phyloP scores from a whole-genome alignment of 2,797 vertebrate genomes.

The Myioborus miniatus region DNA sequence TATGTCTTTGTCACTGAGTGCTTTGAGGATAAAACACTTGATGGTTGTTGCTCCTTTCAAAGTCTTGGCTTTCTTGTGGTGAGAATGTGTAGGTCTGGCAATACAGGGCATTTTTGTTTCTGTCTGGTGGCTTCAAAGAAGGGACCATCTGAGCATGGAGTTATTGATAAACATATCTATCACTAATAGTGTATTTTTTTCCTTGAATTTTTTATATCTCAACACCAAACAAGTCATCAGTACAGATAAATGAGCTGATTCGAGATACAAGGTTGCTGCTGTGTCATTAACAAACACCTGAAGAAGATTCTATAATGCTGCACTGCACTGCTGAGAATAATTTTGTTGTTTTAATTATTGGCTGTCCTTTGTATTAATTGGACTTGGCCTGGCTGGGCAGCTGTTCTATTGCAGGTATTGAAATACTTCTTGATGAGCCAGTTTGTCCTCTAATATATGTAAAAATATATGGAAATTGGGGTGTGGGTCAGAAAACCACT shows the following conservation, averaged over 20 bases:
- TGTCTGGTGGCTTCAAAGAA: not conserved
- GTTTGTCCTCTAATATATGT: not conserved
- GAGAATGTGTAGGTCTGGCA: not conserved
- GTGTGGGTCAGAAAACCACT: not conserved
- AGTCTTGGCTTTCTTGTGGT: not conserved
- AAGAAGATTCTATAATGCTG: not conserved
- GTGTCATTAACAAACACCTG: not conserved
- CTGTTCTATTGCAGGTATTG: not conserved
- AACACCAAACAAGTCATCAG: not conserved
- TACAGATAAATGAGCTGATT: not conserved
- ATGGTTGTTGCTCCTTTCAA: not conserved
- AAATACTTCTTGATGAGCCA: not conserved
- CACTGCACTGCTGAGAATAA: not conserved
- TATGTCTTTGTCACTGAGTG: not conserved
- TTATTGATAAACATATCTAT: not conserved
- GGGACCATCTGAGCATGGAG: not conserved
- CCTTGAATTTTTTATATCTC: not conserved
- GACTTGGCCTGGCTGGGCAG: not conserved
- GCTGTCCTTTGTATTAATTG: not conserved
- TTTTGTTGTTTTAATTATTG: not conserved
- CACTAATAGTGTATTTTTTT: not conserved
- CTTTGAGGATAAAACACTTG: not conserved
- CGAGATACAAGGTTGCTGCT: not conserved
- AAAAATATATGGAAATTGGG: not conserved
- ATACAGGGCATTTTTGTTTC: not conserved